Evolutionary conservation across 2,113 vertebrate genomes (phyloP).

Genomic region (Eulemur rufifrons): DNA sequence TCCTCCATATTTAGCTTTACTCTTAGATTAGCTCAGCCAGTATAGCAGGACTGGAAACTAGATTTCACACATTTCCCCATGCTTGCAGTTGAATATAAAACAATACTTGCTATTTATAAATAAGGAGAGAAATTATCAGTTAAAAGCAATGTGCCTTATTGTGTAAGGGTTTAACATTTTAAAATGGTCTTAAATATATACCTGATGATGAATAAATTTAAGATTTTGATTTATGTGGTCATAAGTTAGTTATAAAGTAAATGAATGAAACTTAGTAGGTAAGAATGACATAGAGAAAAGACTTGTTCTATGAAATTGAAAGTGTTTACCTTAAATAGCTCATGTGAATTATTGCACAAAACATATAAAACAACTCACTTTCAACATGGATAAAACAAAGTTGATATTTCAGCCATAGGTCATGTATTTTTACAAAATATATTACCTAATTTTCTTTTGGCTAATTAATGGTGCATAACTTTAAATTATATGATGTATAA

Average conservation of each 20-base stretch:
- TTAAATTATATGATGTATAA: background rate
- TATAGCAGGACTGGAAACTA: background rate
- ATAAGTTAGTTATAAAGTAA: constrained; percentile 25
- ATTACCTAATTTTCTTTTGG: background rate
- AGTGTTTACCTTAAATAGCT: background rate
- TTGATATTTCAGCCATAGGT: background rate
- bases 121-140: background rate
- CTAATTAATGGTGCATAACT: background rate
- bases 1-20: background rate
- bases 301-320: background rate
- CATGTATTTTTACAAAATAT: background rate
- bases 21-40: background rate
- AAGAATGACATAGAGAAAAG: constrained; percentile 19
- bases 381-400: background rate
- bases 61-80: background rate
- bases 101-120: background rate
- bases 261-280: background rate
- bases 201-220: background rate
- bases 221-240: background rate
- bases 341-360: background rate
- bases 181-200: background rate
- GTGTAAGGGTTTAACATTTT: background rate
- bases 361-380: background rate
- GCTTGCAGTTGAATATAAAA: background rate
- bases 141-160: background rate